phyloP scores from a whole-genome alignment of 2,113 vertebrate genomes.

The Muntiacus reevesi region DNA sequence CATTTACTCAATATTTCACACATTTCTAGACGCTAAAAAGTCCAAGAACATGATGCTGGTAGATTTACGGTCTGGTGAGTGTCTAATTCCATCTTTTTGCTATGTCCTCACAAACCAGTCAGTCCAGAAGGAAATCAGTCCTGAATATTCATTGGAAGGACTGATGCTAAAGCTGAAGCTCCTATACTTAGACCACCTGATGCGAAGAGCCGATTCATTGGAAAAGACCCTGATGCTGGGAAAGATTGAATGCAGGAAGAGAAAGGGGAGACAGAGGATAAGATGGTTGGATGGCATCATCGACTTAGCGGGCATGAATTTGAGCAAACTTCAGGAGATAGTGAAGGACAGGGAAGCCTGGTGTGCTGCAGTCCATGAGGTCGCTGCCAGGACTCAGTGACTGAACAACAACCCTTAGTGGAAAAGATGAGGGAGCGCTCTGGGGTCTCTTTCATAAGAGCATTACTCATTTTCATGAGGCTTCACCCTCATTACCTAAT shows the following conservation, averaged over 20 bases:
- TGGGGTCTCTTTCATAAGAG: neutral
- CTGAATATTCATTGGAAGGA: neutral
- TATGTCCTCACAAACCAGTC: neutral
- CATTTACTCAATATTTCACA: neutral
- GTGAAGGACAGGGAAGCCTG: neutral
- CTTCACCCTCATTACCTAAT: neutral
- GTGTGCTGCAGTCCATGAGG: neutral
- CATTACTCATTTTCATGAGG: neutral
- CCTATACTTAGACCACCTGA: neutral
- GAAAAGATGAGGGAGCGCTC: neutral
- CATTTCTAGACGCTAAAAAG: neutral
- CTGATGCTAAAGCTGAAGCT: neutral
- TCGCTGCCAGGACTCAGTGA: neutral
- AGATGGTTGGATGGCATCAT: neutral
- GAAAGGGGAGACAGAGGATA: neutral
- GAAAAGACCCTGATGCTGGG: neutral
- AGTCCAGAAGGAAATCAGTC: neutral
- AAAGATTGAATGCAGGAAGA: neutral
- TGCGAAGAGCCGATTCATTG: neutral
- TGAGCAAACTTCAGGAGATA: neutral
- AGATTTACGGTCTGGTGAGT: neutral
- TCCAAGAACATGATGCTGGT: neutral
- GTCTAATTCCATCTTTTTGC: neutral
- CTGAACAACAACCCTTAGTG: neutral
- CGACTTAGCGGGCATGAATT: neutral